These are phyloP conservation scores for Glaucopsyche alexis DNA, from an alignment of 2,888 invertebrate genomes.

Conservation along the genomic window DNA sequence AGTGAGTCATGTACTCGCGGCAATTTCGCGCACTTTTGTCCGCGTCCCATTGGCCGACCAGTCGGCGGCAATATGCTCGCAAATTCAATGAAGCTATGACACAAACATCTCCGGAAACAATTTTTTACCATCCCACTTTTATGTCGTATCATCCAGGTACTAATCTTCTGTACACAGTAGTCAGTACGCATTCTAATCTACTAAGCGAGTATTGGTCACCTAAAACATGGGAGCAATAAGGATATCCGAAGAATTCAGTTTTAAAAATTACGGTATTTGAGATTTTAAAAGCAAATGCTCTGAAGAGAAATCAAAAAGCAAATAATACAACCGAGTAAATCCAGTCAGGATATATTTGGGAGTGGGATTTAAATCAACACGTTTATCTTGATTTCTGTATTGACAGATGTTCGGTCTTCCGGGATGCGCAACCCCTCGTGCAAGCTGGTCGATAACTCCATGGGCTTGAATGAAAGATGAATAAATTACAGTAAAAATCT, in stretches of 20 bases:
- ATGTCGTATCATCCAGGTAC: not conserved
- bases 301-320: not conserved
- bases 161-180: not conserved
- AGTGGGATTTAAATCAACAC: constrained; percentile 17
- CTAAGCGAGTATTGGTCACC: no score
- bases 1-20: constrained; percentile 62
- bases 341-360: constrained; percentile 45
- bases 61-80: constrained; percentile 41
- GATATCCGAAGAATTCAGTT: not conserved
- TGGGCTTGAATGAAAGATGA: constrained; percentile 1
- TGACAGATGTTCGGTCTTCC: constrained; percentile 27
- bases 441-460: constrained; percentile 26
- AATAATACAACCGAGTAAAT: constrained; percentile 43
- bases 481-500: not conserved
- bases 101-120: constrained; percentile 38
- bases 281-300: not conserved
- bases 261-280: not conserved
- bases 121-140: constrained; percentile 38
- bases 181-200: not conserved
- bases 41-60: constrained; percentile 54
- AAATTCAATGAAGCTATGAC: constrained; percentile 45
- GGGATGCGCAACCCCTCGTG: constrained; percentile 25
- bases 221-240: not conserved
- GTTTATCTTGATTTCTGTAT: constrained; percentile 23
- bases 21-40: constrained; percentile 74